phyloP scores from a whole-genome alignment of 2,113 vertebrate genomes.

The Siniperca chuatsi region DNA sequence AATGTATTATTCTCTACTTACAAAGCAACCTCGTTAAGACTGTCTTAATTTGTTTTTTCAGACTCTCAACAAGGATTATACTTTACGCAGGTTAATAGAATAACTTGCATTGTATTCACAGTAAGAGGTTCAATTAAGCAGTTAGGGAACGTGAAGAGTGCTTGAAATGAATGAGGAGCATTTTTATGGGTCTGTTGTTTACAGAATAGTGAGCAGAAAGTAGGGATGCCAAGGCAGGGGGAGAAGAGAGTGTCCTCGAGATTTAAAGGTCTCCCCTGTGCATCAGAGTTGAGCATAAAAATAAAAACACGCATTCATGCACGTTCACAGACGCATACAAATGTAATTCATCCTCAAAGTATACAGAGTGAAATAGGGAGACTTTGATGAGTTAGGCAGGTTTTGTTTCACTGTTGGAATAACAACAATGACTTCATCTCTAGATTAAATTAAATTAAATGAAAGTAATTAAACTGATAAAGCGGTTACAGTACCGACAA shows the following conservation, averaged over 20 bases:
- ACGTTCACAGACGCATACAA: constrained; percentile 1
- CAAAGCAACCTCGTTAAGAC: constrained; percentile 47
- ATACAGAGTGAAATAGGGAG: neutral
- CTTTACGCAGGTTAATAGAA: constrained; percentile 55
- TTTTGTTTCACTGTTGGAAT: constrained; percentile 4
- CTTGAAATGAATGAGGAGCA: constrained; percentile 64
- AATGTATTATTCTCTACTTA: constrained; percentile 37
- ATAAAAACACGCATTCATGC: constrained; percentile 3
- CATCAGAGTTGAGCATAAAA: constrained; percentile 14
- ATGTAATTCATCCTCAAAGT: neutral
- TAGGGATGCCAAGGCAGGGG: neutral
- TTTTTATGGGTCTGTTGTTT: constrained; percentile 61
- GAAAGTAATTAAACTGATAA: constrained; percentile 39
- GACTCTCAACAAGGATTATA: constrained; percentile 52
- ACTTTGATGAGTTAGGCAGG: neutral
- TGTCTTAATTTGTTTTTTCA: constrained; percentile 46
- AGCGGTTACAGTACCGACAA: neutral
- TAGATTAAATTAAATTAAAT: constrained; percentile 33
- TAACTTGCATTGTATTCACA: constrained; percentile 39
- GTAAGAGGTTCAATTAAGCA: constrained; percentile 62
- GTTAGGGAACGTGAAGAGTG: constrained; percentile 43
- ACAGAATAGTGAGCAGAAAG: constrained; percentile 41
- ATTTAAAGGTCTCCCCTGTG: constrained; percentile 45
- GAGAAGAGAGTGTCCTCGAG: constrained; percentile 24
- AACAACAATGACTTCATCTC: constrained; percentile 24